A percentile compares a stretch with the other conserved stretches of the same genome.
phyloP scores from a whole-genome alignment of 2,888 invertebrate species.

The Aromia moschata region DNA sequence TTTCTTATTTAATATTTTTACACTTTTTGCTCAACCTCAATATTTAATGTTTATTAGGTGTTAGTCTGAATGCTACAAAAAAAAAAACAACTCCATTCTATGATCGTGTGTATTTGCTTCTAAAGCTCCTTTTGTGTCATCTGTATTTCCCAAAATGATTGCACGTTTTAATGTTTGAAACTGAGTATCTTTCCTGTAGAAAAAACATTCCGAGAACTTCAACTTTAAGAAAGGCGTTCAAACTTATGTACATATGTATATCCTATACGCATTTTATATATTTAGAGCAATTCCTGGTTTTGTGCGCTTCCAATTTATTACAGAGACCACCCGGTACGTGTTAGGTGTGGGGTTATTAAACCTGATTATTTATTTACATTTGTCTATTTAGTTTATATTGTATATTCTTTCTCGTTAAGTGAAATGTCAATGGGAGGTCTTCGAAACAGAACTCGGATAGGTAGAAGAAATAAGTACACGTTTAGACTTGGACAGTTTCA shows the following conservation, averaged over 20 bases:
- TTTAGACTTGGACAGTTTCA: no score
- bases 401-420: conserved; percentile 16
- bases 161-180: no score
- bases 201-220: neutral
- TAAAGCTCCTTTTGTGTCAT: no score
- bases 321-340: conserved; percentile 13
- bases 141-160: no score
- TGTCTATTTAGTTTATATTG: conserved; percentile 19
- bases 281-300: neutral
- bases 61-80: no score
- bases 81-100: no score
- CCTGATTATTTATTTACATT: conserved; percentile 14
- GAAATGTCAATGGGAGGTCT: conserved; percentile 15
- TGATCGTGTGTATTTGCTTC: no score
- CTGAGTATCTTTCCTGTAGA: neutral
- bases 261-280: no score
- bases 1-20: no score
- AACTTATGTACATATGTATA: neutral
- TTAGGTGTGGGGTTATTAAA: conserved; percentile 19
- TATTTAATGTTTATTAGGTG: no score
- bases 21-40: no score
- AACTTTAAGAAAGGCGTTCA: neutral
- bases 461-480: no score
- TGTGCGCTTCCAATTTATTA: conserved; percentile 1
- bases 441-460: conserved; percentile 15